A percentile compares a stretch with the other conserved stretches of the same genome.
Evolutionary conservation across 2,113 vertebrate species (phyloP).

Genomic region (Plotosus lineatus): DNA sequence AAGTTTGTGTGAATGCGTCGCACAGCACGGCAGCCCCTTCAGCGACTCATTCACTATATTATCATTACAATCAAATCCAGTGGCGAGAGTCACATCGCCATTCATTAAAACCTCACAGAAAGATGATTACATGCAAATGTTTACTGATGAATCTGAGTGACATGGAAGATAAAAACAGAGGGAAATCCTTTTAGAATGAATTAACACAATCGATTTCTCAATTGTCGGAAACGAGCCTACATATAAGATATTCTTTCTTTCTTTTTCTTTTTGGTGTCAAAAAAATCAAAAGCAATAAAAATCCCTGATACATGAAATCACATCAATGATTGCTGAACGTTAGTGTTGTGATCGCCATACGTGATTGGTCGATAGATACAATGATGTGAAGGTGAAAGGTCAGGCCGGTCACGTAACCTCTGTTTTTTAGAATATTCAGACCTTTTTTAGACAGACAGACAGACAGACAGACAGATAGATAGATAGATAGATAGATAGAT

Average conservation of each 20-base stretch:
- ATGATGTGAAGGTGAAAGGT: conserved; percentile 7
- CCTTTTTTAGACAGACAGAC: not conserved
- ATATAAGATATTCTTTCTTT: too few species aligned
- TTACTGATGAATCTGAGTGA: not conserved
- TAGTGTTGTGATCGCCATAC: not conserved
- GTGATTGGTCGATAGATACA: conserved; percentile 3
- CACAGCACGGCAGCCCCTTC: not conserved
- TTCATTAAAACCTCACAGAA: too few species aligned
- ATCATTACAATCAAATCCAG: too few species aligned
- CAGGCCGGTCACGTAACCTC: not conserved
- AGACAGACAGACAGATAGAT: not conserved
- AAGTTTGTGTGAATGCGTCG: conserved; percentile 7
- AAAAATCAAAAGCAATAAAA: not conserved
- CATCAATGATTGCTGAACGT: not conserved
- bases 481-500: not conserved
- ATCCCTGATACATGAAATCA: not conserved
- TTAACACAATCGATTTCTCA: not conserved
- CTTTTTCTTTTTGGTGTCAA: not conserved
- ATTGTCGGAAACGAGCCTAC: not conserved
- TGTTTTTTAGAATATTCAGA: not conserved
- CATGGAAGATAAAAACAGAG: not conserved
- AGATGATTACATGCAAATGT: too few species aligned
- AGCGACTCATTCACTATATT: not conserved
- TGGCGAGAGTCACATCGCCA: too few species aligned
- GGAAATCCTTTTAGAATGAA: not conserved